A percentile compares a stretch with the other conserved stretches of the same genome.
Conservation (phyloP, 1,140 invertebrate species). For the Ceratina calcarata region DNA sequence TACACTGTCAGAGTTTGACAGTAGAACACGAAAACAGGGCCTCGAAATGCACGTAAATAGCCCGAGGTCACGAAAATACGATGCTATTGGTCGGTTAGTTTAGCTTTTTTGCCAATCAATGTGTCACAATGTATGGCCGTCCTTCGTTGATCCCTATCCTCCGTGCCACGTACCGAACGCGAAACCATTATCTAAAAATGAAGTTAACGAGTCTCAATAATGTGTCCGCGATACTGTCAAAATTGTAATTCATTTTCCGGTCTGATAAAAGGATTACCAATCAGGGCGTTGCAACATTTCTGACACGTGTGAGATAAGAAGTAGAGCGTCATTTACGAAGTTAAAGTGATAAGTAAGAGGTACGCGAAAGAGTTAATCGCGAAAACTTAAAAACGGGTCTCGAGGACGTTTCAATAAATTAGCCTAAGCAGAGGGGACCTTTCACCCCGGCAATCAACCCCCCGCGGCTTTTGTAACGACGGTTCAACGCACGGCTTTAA, state of each 20-base stretch:
- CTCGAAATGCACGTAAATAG: background rate
- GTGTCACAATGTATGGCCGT: slow-evolving; percentile 4
- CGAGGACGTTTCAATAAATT: slow-evolving; percentile 78
- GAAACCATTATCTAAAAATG: slow-evolving; percentile 24
- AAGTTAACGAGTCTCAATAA: slow-evolving; percentile 14
- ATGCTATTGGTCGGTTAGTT: slow-evolving; percentile 40
- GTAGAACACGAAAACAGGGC: no score
- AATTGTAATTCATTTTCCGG: slow-evolving; percentile 32
- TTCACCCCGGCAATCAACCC: slow-evolving; percentile 76
- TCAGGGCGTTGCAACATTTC: slow-evolving; percentile 22
- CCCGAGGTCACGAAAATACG: background rate
- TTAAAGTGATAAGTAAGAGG: no score
- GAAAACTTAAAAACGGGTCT: slow-evolving; percentile 15
- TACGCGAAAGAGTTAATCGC: no score
- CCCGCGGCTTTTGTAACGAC: slow-evolving; percentile 71
- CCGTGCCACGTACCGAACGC: background rate
- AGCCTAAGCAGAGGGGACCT: slow-evolving; percentile 65
- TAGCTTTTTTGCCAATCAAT: slow-evolving; percentile 27
- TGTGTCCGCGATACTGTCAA: slow-evolving; percentile 40
- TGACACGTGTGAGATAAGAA: slow-evolving; percentile 7
- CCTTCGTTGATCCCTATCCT: slow-evolving; percentile 36
- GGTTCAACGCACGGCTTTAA: slow-evolving; percentile 75
- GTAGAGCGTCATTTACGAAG: slow-evolving; percentile 9
- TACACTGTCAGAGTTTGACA: no score
- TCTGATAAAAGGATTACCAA: slow-evolving; percentile 11